Evolutionary conservation across 2,888 invertebrate species (phyloP).

Genomic region (Drosophila anceps): DNA sequence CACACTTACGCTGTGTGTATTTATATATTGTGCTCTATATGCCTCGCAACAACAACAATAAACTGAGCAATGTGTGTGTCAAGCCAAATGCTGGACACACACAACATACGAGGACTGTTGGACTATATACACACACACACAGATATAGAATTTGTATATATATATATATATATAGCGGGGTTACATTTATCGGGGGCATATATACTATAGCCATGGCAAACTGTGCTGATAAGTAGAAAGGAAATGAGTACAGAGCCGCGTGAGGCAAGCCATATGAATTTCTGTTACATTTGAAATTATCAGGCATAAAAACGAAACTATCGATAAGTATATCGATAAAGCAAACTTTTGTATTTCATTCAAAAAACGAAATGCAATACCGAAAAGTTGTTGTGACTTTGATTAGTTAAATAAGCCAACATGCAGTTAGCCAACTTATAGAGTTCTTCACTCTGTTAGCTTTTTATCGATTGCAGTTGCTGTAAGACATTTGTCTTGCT

Average conservation of each 20-base stretch:
- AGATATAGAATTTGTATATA: not conserved
- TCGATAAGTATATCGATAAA: conserved; percentile 28
- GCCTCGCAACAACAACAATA: conserved; percentile 43
- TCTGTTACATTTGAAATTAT: conserved; percentile 8
- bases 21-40: conserved; percentile 20
- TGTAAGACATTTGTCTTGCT: not conserved
- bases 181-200: conserved; percentile 10
- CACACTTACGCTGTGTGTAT: conserved; percentile 8
- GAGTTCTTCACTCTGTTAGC: not conserved
- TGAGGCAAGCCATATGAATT: conserved; percentile 7
- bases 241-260: conserved; percentile 59
- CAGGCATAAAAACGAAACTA: not conserved
- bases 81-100: conserved; percentile 60
- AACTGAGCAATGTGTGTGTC: conserved; percentile 34
- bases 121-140: not conserved
- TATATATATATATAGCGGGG: not conserved
- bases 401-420: not conserved
- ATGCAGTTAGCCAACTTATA: not conserved
- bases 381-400: not conserved
- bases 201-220: conserved; percentile 32
- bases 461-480: not conserved
- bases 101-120: conserved; percentile 27
- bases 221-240: conserved; percentile 60
- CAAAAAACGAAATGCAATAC: not conserved
- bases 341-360: too few species aligned